Percentiles rank a stretch among this genome's conserved stretches.
These are phyloP conservation scores for Oscheius onirici DNA, from an alignment of 2,888 invertebrate genomes.

Conservation along the genomic window DNA sequence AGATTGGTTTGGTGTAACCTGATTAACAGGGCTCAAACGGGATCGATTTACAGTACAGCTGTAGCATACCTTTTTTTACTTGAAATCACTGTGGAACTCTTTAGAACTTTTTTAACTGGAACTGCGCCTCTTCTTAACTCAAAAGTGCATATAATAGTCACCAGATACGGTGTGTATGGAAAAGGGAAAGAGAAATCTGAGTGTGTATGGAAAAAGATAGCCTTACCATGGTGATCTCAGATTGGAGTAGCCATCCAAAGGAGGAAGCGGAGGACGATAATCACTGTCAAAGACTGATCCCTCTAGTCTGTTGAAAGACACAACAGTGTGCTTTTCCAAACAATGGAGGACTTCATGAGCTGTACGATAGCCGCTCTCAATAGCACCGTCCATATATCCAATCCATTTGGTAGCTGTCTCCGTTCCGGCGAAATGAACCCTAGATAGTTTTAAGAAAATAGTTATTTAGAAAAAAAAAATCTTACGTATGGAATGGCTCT, in stretches of 20 bases:
- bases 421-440: conserved; percentile 72
- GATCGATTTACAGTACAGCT: no score
- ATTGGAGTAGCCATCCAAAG: conserved; percentile 7
- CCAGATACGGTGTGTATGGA: no score
- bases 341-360: conserved; percentile 46
- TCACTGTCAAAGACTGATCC: conserved; percentile 29
- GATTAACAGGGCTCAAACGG: no score
- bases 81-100: no score
- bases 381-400: conserved; percentile 72
- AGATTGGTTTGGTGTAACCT: no score
- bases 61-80: no score
- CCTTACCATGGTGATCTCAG: conserved; percentile 19
- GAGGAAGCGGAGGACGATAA: conserved; percentile 19
- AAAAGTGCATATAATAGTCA: no score
- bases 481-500: conserved; percentile 49
- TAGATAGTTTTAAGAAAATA: conserved; percentile 11
- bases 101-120: no score
- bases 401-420: conserved; percentile 72
- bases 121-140: no score
- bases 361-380: conserved; percentile 58
- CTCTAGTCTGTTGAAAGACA: conserved; percentile 38
- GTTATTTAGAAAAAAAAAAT: background rate
- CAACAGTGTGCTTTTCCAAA: conserved; percentile 35
- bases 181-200: no score
- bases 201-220: no score